Base-by-base conservation (phyloP, 2,888 invertebrate genomes). In the Hofmannophila pseudospretella region DNA sequence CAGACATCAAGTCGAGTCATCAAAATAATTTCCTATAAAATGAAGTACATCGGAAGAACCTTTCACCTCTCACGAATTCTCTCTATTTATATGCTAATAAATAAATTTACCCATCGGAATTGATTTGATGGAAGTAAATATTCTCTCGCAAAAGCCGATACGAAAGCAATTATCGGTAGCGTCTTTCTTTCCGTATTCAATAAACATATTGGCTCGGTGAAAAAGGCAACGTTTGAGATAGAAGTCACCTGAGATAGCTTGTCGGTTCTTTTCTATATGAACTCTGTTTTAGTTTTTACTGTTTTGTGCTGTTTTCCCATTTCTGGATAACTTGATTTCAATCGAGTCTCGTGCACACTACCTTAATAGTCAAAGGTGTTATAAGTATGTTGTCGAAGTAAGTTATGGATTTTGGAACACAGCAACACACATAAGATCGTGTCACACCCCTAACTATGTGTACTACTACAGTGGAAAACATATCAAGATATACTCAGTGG, bases 11-110 rank as follows among this genome's bases (percentile, higher is more conserved):
- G n/a, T n/a, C n/a, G n/a, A n/a, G n/a, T n/a, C n/a, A n/a, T 16
- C 16, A 4, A 16, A 16, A 16, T 16, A 16, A 16, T 16, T 16
- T 27, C 2, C 3, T 9, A 5, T 63, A 67, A 54, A 53, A 32
- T 22, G 20, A 32, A 10, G 20, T 9, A 9, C 22, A 44, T 38
- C 42, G 39, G 30, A 35, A 39, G 44, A 42, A 32, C 38, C 35
- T 37, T 44, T 40, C 38, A 29, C 19, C 9, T 28, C 47, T 54
- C 54, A 47, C 57, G 63, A 65, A 60, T 49, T 63, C 76, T 71
- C 70, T 78, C 67, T 78, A 73, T 78, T 78, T 79, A 73, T 78
- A 79, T 79, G 79, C 68, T 77, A 80, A 80, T 79, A 68, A 66
- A 67, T 67, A 69, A 68, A 76, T 74, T 68, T 69, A 63, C 64